phyloP scores from a whole-genome alignment of 1,140 invertebrate species.

The Papilio helenus region DNA sequence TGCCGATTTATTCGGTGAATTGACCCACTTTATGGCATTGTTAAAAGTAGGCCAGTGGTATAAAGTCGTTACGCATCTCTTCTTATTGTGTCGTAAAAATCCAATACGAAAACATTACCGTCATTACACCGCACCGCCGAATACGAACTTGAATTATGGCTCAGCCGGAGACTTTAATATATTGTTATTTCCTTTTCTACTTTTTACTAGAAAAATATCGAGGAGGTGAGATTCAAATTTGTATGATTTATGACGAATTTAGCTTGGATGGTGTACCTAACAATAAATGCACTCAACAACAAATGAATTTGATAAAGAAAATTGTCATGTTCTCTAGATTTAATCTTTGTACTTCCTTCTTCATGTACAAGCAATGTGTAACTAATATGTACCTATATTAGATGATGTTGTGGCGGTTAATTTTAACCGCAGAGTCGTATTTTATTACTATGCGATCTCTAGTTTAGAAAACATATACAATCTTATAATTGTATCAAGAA shows the following conservation, averaged over 20 bases:
- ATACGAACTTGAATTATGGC: neutral
- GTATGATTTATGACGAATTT: neutral
- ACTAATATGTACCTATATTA: neutral
- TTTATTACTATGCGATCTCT: neutral
- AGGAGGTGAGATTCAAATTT: too few species aligned
- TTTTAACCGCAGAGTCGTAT: neutral
- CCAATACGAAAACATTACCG: conserved; percentile 27
- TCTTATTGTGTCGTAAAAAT: conserved; percentile 34
- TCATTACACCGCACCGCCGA: neutral
- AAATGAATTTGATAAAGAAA: neutral
- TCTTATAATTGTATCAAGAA: neutral
- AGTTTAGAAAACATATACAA: neutral
- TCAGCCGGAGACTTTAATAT: neutral
- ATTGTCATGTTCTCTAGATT: neutral
- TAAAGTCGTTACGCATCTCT: conserved; percentile 33
- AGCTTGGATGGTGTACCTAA: neutral
- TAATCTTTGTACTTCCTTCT: neutral
- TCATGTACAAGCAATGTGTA: neutral
- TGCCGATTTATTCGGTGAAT: conserved; percentile 29
- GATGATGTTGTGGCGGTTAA: neutral
- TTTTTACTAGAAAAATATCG: neutral
- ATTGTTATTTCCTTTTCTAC: neutral
- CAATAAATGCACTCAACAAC: neutral
- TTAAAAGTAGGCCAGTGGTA: conserved; percentile 32
- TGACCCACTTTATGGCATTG: conserved; percentile 31